A percentile compares a stretch with the other conserved stretches of the same genome.
These are phyloP conservation scores for Busseola fusca DNA, from an alignment of 2,888 invertebrate genomes.

Conservation along the genomic window DNA sequence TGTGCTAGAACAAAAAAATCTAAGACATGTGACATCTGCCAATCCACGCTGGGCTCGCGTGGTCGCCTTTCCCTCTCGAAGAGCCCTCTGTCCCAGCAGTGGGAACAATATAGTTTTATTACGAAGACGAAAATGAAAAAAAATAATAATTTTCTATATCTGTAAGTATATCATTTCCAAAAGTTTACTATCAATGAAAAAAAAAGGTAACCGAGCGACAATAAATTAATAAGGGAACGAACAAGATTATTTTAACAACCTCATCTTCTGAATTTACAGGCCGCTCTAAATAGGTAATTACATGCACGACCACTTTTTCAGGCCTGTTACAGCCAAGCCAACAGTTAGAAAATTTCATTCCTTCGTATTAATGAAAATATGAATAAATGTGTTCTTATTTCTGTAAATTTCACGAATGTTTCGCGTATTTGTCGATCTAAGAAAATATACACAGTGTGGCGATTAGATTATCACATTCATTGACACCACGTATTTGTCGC, in stretches of 20 bases:
- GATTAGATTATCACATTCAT: no score
- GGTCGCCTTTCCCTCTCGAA: background rate
- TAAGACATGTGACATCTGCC: background rate
- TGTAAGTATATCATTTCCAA: background rate
- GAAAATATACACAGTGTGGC: background rate
- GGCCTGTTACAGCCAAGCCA: constrained; percentile 20
- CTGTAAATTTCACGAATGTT: constrained; percentile 9
- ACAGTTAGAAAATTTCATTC: constrained; percentile 25
- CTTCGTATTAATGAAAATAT: constrained; percentile 46
- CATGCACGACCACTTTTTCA: constrained; percentile 49
- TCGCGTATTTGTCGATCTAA: background rate
- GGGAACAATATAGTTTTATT: background rate
- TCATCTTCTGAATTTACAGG: constrained; percentile 45
- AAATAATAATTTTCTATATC: background rate
- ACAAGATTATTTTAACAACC: constrained; percentile 39
- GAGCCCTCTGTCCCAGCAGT: background rate
- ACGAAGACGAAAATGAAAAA: background rate
- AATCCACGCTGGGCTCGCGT: background rate
- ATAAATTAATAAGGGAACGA: constrained; percentile 38
- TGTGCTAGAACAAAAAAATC: background rate
- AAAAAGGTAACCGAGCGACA: constrained; percentile 25
- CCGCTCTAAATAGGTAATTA: constrained; percentile 52
- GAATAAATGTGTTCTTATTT: constrained; percentile 43
- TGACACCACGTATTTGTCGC: no score
- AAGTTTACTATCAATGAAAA: constrained; percentile 11